Base-by-base conservation (phyloP, 2,888 invertebrate species). In the Callosobruchus maculatus region DNA sequence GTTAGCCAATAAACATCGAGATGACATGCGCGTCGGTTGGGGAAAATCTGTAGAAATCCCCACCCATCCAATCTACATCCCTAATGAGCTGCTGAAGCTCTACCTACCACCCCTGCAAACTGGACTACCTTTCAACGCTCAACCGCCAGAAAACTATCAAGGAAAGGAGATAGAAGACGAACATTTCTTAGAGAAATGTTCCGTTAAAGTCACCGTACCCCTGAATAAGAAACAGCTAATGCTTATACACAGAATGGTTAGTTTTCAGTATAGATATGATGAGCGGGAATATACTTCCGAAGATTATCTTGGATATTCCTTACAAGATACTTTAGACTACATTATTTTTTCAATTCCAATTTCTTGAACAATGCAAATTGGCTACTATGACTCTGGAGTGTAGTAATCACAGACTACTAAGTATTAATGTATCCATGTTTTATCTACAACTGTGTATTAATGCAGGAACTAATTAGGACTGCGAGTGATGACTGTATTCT, bases 121-220 rank as follows among this genome's bases (percentile, higher is more conserved):
- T 72, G 99, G 98, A 0, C 90, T 99, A 82, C 99, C 99, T 1
- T 99, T 99, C 89, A 99, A 99, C 88, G 98, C 98, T 70, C 98
- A 98, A 88, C 95, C 97, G 67, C 73, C 74, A 22, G 85, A 83
- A 71, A 20, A 68, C 20, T 49, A 49, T 49, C 49, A 49, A 49
- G 49, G 49, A 18, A 78, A 79, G 75, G 75, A 78, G 21, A 68
- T 72, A 31, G 71, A 74, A 21, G 75, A 77, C n/a, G 75, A 76
- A n/a, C 49, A 49, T 18, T 70, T 78, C 2, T 70, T 81, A 13
- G 18, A 68, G 21, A 72, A 75, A 5, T 75, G 80, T 66, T 21
- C 69, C 2, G 75, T 82, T 4, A 98, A 96, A 92, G 98, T 99
- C 0, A 84, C 85, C 5, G 84, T 87, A 70, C 87, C 87, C 1